These are phyloP conservation scores for Bergia puertoricense DNA, from an alignment of 92 coral and sea anemone genomes.

Conservation along the genomic window DNA sequence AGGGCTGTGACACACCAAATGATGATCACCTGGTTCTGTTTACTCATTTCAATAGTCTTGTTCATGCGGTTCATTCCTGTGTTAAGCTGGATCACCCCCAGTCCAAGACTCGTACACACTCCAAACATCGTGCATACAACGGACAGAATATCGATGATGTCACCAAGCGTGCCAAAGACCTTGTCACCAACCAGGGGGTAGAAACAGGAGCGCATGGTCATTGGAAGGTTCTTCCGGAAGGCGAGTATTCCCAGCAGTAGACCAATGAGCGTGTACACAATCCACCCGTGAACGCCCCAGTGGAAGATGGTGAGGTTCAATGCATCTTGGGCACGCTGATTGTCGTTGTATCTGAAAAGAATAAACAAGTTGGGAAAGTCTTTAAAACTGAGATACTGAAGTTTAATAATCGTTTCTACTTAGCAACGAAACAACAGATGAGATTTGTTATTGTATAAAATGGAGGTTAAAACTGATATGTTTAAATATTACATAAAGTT, in stretches of 20 bases:
- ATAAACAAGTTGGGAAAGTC: too few species aligned
- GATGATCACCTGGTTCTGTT: constrained; percentile 55
- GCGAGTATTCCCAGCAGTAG: neutral
- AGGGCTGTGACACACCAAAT: constrained; percentile 75
- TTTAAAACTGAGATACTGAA: too few species aligned
- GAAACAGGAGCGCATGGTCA: constrained; percentile 91
- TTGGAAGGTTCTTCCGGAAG: constrained; percentile 66
- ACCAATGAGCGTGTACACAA: too few species aligned
- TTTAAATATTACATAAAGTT: too few species aligned
- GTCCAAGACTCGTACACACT: constrained; percentile 72
- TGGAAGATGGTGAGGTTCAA: too few species aligned
- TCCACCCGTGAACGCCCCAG: too few species aligned
- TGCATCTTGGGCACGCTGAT: too few species aligned
- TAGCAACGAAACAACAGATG: too few species aligned
- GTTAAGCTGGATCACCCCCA: constrained; percentile 69
- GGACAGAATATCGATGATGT: constrained; percentile 78
- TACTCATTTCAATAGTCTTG: constrained; percentile 39
- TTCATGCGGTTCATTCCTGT: constrained; percentile 63
- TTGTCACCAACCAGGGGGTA: constrained; percentile 82
- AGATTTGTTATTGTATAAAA: too few species aligned
- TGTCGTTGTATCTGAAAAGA: too few species aligned
- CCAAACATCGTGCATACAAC: constrained; percentile 82
- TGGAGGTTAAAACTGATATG: too few species aligned
- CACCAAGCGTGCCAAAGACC: constrained; percentile 81
- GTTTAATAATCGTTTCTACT: too few species aligned